Evolutionary conservation across 30 jellyfish, hydroid and myxozoan species (phyloP), one percentile per base, ranked within the genome.

Genomic region (Mastigias papua): DNA sequence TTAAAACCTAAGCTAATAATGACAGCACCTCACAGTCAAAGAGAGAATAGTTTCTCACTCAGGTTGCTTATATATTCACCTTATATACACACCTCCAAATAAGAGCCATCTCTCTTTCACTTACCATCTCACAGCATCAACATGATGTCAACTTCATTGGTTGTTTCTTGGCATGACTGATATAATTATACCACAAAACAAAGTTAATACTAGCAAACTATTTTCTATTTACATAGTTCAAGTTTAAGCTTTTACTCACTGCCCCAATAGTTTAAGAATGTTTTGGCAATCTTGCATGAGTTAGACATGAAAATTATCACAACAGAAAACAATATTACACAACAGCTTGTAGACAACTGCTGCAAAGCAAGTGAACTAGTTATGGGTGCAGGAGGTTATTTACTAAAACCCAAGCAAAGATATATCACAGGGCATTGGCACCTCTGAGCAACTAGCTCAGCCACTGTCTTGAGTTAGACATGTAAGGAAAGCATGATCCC

Each of bases 161-260:
- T 29, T 79, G 48, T 19, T 62, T 79, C 90, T 79, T 79, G 81
- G 74, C 33, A 79, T 79, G 90, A 79, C 90, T 79, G 90, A 79
- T 66, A 64, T 79, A 79, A 79, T 79, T 79, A 79, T 79, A 79
- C 90, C 90, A 79, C 90, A 79, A 79, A 79, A 79, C 42, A 79
- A 62, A 61, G 81, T 79, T 79, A 79, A 79, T 79, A 79, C 75
- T 20, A 37, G 63, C 34, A 34, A 62, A 64, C 81, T 78, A 51
- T 23, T 51, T 13, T 51, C 17, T 51, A 5, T 4, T 21, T 51
- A 1, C 2, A 37, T 51, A 51, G 27, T 10, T 51, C 67, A 10
- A 51, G 27, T 51, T 51, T 21, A 16, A 10, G 17, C 27, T 16
- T 10, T 10, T 51, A n/a, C 17, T 16, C 67, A 51, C 2, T 9